A percentile compares a stretch with the other conserved stretches of the same genome.
Evolutionary conservation across 2,113 vertebrate genomes (phyloP).

Genomic region (Dicentrarchus labrax): DNA sequence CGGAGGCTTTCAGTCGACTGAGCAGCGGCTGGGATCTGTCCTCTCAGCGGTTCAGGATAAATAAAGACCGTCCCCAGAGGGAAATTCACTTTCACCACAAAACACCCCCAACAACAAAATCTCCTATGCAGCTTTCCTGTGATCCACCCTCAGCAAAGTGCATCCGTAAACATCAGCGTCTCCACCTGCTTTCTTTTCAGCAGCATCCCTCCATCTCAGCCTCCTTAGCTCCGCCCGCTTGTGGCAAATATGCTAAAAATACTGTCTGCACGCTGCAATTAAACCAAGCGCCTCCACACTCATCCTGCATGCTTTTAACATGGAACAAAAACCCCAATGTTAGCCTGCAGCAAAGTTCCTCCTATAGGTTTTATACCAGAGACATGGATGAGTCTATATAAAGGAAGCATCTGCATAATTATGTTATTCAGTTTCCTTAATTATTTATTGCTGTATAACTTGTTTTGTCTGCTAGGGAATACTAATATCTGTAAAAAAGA

Average conservation of each 20-base stretch:
- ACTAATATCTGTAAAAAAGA: not conserved
- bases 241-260: constrained; percentile 57
- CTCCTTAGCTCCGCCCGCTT: constrained; percentile 76
- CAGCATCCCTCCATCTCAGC: constrained; percentile 70
- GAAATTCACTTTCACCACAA: not conserved
- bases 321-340: not conserved
- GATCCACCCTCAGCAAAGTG: not conserved
- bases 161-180: constrained; percentile 58
- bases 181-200: constrained; percentile 76
- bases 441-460: not conserved
- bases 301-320: not conserved
- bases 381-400: not conserved
- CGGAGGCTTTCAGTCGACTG: constrained; percentile 16
- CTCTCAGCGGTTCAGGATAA: not conserved
- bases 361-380: not conserved
- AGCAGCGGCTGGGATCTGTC: not conserved
- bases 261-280: constrained; percentile 31
- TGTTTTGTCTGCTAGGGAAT: not conserved
- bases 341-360: constrained; percentile 1
- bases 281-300: constrained; percentile 37
- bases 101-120: no score
- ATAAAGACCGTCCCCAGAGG: not conserved
- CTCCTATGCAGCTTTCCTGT: not conserved
- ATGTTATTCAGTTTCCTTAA: not conserved
- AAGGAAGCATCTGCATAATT: no score